Base-by-base conservation (phyloP, 2,888 invertebrate genomes). In the Hydriomena furcata region DNA sequence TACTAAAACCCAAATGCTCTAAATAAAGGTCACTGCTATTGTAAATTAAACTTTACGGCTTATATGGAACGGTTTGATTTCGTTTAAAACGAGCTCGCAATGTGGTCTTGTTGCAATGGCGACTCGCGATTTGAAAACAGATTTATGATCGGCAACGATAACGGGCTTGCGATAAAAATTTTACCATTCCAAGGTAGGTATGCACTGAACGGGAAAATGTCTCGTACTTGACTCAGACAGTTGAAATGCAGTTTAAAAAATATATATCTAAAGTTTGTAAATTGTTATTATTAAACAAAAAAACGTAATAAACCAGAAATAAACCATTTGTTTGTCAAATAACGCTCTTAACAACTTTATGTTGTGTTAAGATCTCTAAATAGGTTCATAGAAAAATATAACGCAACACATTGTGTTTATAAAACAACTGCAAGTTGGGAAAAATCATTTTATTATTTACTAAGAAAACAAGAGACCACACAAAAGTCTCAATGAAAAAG, bases 111-210 rank as follows among this genome's bases (percentile, higher is more conserved):
- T 73, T 75, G 68, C 69, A 74, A 78, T 76, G 80, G 84, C 84
- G 82, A 84, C 80, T 86, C 83, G 86, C 86, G 87, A 88, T 85
- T 89, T 79, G 81, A 88, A 90, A 90, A 87, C 86, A 86, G 87
- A 90, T 90, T 90, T 90, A 90, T 88, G 90, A 87, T 89, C 86
- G 81, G 71, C 78, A 72, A 82, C 89, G 90, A 89, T 89, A 89
- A 89, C 88, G 89, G 87, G 76, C 73, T 79, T 75, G 86, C 88
- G 88, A 90, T 90, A 89, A 90, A 90, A 89, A 82, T 65, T 77
- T 80, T 81, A 81, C 85, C 77, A 75, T 88, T 79, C 76, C 77
- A 70, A 80, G 72, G 71, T 67, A 61, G 62, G 61, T 52, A 56
- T 41, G 49, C 37, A 55, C 36, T 37, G 44, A 56, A 38, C 51